Evolutionary conservation across 2,888 invertebrate species (phyloP).

Genomic region (Litoditis marina): DNA sequence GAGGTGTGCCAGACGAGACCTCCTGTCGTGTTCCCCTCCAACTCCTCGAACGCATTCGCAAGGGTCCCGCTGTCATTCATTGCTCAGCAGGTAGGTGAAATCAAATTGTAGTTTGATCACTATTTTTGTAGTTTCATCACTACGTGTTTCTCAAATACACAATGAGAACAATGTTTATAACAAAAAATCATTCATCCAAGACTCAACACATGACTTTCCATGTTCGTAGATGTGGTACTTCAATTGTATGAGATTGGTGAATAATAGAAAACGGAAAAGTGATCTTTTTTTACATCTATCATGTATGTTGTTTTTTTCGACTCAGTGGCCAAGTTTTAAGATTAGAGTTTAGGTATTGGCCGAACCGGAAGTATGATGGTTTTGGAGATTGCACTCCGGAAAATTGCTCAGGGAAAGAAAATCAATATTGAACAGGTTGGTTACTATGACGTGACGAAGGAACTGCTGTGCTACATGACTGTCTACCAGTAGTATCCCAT

Average conservation of each 20-base stretch:
- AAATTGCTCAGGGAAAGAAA: slow-evolving; percentile 22
- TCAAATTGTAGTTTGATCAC: background rate
- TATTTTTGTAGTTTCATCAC: too few species aligned
- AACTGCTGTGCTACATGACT: too few species aligned
- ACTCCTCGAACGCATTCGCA: slow-evolving; percentile 31
- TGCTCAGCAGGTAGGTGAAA: slow-evolving; percentile 36
- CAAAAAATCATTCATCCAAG: background rate
- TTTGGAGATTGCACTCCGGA: slow-evolving; percentile 35
- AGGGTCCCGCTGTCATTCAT: slow-evolving; percentile 36
- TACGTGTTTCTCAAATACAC: too few species aligned
- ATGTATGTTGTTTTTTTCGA: too few species aligned
- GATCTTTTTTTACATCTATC: too few species aligned
- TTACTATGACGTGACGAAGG: too few species aligned
- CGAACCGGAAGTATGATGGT: slow-evolving; percentile 43
- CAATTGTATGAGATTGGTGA: too few species aligned
- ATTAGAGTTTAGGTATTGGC: slow-evolving; percentile 31
- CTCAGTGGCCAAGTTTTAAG: background rate
- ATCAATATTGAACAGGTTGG: slow-evolving; percentile 40
- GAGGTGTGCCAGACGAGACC: slow-evolving; percentile 40
- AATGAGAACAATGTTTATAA: too few species aligned
- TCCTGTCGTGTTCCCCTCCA: slow-evolving; percentile 32
- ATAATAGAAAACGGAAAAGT: background rate
- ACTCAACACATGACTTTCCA: too few species aligned
- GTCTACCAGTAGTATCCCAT: too few species aligned
- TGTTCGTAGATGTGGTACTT: too few species aligned